Percentiles rank a stretch among this genome's conserved stretches.
Conservation (phyloP, 2,888 invertebrate species). For the Agrotis segetum region DNA sequence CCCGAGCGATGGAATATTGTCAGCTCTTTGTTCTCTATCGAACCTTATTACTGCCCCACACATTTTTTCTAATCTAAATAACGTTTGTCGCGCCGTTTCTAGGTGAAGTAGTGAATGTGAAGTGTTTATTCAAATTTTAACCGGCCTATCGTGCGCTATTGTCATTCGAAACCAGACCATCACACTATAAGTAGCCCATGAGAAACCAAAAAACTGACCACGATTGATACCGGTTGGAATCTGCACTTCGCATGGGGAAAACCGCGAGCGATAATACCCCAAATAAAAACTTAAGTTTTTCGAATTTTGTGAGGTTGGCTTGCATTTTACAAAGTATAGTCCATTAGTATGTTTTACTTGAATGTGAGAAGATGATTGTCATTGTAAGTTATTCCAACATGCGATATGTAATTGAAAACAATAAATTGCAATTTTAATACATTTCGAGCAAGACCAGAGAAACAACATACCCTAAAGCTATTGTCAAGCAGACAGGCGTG, state of each 20-base stretch:
- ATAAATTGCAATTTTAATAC: constrained; percentile 51
- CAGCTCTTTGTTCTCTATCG: constrained; percentile 45
- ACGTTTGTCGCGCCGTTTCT: constrained; percentile 21
- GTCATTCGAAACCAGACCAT: constrained; percentile 41
- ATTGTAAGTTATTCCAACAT: constrained; percentile 32
- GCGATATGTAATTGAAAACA: constrained; percentile 50
- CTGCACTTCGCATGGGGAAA: constrained; percentile 41
- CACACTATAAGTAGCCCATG: constrained; percentile 43
- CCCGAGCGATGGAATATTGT: constrained; percentile 24
- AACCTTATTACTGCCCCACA: constrained; percentile 6
- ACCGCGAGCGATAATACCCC: constrained; percentile 37
- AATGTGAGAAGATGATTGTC: constrained; percentile 37
- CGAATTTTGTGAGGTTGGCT: background rate
- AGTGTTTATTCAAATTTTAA: constrained; percentile 34
- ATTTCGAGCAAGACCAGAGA: constrained; percentile 32
- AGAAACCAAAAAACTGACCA: constrained; percentile 41
- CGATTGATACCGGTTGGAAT: constrained; percentile 41
- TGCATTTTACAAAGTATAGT: background rate
- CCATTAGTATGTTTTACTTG: constrained; percentile 2
- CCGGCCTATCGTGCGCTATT: constrained; percentile 30
- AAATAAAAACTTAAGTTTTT: constrained; percentile 24
- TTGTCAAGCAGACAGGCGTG: no score
- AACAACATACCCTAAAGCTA: constrained; percentile 44
- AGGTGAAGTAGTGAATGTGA: constrained; percentile 34
- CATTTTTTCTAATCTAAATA: constrained; percentile 14